These are phyloP conservation scores for Zaprionus ornatus DNA, from an alignment of 1,140 invertebrate species.

Conservation along the genomic window DNA sequence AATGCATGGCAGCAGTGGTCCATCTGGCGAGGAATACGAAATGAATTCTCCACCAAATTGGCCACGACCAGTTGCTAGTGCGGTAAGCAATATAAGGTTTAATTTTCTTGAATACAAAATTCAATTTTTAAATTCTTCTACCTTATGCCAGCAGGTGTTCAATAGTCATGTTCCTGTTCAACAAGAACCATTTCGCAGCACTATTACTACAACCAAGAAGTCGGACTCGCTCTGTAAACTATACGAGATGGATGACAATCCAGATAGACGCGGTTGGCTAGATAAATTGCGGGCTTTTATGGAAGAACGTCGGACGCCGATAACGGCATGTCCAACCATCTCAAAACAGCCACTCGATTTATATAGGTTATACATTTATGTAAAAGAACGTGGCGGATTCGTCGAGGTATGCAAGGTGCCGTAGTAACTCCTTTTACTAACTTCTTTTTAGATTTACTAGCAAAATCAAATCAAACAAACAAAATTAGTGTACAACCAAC, in stretches of 20 bases:
- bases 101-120: neutral
- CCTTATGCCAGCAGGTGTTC: slow-evolving; percentile 89
- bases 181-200: slow-evolving; percentile 93
- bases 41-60: slow-evolving; percentile 92
- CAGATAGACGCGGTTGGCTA: slow-evolving; percentile 94
- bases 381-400: slow-evolving; percentile 98
- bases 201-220: slow-evolving; percentile 87
- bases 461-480: slow-evolving; percentile 74
- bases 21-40: slow-evolving; percentile 95
- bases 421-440: slow-evolving; percentile 85
- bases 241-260: slow-evolving; percentile 98
- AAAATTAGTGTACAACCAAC: slow-evolving; percentile 61
- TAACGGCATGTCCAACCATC: slow-evolving; percentile 97
- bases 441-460: slow-evolving; percentile 84
- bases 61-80: slow-evolving; percentile 95
- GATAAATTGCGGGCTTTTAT: slow-evolving; percentile 96
- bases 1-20: slow-evolving; percentile 86
- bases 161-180: slow-evolving; percentile 92
- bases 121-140: neutral
- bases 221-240: slow-evolving; percentile 95
- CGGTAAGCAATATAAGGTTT: slow-evolving; percentile 85
- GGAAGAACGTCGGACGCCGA: slow-evolving; percentile 96
- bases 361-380: slow-evolving; percentile 96
- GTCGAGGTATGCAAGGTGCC: slow-evolving; percentile 95
- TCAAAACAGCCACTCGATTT: slow-evolving; percentile 99